phyloP scores from a whole-genome alignment of 2,888 invertebrate species.

The Zaprionus obscuricornis region DNA sequence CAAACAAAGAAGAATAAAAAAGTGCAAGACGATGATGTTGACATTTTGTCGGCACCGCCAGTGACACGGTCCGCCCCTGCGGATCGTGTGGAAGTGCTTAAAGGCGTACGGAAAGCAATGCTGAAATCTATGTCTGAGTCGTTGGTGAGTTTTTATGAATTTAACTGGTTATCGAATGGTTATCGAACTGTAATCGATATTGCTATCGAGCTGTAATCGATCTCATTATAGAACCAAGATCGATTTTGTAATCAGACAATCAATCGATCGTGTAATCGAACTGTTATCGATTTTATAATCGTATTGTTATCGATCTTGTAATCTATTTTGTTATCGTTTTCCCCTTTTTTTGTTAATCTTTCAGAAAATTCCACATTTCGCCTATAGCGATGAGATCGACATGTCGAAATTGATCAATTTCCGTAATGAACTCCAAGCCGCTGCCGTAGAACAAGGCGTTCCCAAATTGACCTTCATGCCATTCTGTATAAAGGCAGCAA shows the following conservation, averaged over 20 bases:
- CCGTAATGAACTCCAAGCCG: slow-evolving; percentile 87
- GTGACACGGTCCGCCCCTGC: too few relatives aligned
- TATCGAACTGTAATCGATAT: too few relatives aligned
- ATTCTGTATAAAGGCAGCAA: slow-evolving; percentile 96
- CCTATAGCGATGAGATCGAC: slow-evolving; percentile 96
- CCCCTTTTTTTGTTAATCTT: too few relatives aligned
- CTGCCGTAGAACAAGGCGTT: slow-evolving; percentile 87
- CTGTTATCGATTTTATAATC: not conserved
- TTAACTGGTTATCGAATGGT: too few relatives aligned
- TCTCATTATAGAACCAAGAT: too few relatives aligned
- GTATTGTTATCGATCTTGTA: too few relatives aligned
- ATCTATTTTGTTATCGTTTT: too few relatives aligned
- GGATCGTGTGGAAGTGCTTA: slow-evolving; percentile 87
- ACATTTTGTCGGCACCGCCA: too few relatives aligned
- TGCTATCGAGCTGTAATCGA: too few relatives aligned
- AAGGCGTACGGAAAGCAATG: slow-evolving; percentile 96
- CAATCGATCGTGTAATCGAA: too few relatives aligned
- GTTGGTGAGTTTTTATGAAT: slow-evolving; percentile 85
- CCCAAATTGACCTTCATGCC: slow-evolving; percentile 95
- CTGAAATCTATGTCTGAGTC: slow-evolving; percentile 97
- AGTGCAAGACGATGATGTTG: not conserved
- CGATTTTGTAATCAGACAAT: too few relatives aligned
- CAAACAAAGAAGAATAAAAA: not conserved
- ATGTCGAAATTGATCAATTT: slow-evolving; percentile 90
- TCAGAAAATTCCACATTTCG: slow-evolving; percentile 97